phyloP scores from a whole-genome alignment of 2,113 vertebrate genomes.

The Pluvialis apricaria region DNA sequence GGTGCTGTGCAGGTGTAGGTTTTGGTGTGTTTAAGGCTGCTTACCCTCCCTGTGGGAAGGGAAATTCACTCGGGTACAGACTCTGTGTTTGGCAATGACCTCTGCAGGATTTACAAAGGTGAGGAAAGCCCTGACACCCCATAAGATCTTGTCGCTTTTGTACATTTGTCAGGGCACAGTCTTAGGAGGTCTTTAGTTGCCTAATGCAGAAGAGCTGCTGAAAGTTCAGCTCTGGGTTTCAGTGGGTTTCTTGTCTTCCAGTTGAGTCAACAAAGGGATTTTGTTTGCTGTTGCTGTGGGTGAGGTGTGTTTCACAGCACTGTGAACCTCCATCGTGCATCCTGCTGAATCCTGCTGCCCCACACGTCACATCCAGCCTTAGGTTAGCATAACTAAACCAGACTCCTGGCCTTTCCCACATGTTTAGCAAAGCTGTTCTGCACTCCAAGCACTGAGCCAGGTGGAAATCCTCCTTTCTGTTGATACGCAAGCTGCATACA shows the following conservation, averaged over 20 bases:
- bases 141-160: neutral
- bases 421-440: rapidly evolving
- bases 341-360: neutral
- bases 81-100: neutral
- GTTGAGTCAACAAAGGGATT: neutral
- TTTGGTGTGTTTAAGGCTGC: neutral
- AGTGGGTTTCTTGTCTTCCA: neutral
- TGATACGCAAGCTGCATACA: rapidly evolving
- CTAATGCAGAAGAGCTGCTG: neutral
- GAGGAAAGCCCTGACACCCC: neutral
- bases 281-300: neutral
- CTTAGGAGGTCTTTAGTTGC: neutral
- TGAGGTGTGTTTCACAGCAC: neutral
- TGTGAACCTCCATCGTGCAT: neutral
- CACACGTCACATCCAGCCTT: neutral
- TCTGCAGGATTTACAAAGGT: neutral
- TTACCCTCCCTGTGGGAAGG: neutral
- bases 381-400: neutral
- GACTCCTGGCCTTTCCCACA: neutral
- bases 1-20: neutral
- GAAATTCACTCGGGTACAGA: neutral
- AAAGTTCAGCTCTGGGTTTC: neutral
- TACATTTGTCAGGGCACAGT: neutral
- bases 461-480: neutral
- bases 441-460: neutral